Percentiles rank a stretch among this genome's conserved stretches.
Conservation (phyloP, 37 sponge, comb jelly and placozoan genomes). For the Halisarca cf. caerulea region DNA sequence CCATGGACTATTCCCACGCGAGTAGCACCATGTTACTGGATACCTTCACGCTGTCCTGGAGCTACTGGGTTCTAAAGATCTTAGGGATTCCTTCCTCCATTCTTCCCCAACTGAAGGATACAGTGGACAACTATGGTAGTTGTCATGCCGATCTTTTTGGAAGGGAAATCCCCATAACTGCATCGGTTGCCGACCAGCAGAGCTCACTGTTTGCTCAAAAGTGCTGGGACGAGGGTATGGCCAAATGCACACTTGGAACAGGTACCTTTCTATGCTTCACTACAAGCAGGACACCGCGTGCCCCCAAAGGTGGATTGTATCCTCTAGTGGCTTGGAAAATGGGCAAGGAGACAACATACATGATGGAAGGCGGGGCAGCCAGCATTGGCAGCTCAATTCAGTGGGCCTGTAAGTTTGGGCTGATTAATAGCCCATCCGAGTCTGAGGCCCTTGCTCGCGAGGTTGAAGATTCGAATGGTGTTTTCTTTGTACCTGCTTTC, state of each 20-base stretch:
- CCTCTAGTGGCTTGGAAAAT: conserved; percentile 95
- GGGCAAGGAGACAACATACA: conserved; percentile 63
- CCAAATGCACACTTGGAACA: conserved; percentile 90
- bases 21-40: conserved; percentile 82
- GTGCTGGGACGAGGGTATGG: conserved; percentile 86
- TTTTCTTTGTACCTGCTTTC: conserved; percentile 86
- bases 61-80: conserved; percentile 52
- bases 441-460: conserved; percentile 58
- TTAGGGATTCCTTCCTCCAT: conserved; percentile 69
- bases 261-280: conserved; percentile 83
- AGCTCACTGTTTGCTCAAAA: conserved; percentile 90
- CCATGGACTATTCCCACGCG: conserved; percentile 91
- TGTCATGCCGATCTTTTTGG: conserved; percentile 63
- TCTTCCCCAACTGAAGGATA: conserved; percentile 79
- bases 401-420: conserved; percentile 80
- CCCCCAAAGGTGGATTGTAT: conserved; percentile 79
- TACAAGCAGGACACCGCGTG: conserved; percentile 78
- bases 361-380: conserved; percentile 86
- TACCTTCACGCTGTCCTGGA: conserved; percentile 78
- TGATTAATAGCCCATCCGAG: conserved; percentile 57
- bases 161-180: conserved; percentile 66
- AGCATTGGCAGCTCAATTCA: conserved; percentile 90
- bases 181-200: conserved; percentile 89
- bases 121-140: conserved; percentile 69
- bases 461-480: conserved; percentile 64